Evolutionary conservation across 2,113 vertebrate species (phyloP).

Genomic region (Ctenomys sociabilis): DNA sequence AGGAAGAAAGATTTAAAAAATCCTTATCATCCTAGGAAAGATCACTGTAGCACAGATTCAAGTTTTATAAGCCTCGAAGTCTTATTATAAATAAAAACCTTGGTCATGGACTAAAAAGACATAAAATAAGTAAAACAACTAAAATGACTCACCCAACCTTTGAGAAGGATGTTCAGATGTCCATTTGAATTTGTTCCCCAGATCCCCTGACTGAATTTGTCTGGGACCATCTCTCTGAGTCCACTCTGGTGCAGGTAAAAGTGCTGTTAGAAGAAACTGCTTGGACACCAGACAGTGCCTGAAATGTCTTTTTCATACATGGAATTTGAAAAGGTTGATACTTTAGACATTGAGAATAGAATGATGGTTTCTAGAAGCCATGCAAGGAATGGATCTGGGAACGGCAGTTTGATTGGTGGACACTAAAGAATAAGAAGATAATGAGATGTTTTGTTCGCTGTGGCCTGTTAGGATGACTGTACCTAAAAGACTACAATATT

Average conservation of each 20-base stretch:
- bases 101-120: not conserved
- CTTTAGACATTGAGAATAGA: no score
- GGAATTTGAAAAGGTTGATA: not conserved
- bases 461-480: not conserved
- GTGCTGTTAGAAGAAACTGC: not conserved
- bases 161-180: not conserved
- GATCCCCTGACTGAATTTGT: not conserved
- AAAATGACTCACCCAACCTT: not conserved
- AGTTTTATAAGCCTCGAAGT: not conserved
- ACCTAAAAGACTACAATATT: not conserved
- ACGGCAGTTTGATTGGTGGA: rapidly evolving
- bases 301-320: not conserved
- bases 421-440: not conserved
- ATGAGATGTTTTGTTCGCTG: not conserved
- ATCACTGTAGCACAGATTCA: not conserved
- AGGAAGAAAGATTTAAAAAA: not conserved
- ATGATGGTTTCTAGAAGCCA: not conserved
- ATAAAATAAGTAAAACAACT: not conserved
- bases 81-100: not conserved
- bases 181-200: no score
- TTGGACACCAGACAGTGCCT: not conserved
- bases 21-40: no score
- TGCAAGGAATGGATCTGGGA: rapidly evolving
- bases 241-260: not conserved
- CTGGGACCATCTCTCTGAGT: not conserved